Evolutionary conservation across 2,888 invertebrate species (phyloP).

Genomic region (Hedya salicella): DNA sequence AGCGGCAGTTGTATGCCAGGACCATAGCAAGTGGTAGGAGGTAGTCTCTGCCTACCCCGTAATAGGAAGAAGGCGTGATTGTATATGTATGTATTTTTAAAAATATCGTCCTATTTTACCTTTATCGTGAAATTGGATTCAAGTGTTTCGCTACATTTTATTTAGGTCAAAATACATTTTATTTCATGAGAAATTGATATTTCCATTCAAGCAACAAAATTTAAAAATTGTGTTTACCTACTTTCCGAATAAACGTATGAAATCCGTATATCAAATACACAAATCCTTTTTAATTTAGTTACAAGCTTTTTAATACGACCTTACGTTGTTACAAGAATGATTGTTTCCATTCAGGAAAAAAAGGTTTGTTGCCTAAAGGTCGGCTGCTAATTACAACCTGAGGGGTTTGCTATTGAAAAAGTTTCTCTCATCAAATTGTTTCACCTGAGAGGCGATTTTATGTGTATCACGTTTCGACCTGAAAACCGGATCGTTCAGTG

Average conservation of each 20-base stretch:
- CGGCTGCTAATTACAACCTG: slow-evolving; percentile 28
- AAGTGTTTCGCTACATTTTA: background rate
- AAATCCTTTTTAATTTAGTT: slow-evolving; percentile 28
- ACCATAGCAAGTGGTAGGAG: too few species aligned
- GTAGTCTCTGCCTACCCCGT: too few species aligned
- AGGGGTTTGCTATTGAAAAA: slow-evolving; percentile 24
- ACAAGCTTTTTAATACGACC: slow-evolving; percentile 13
- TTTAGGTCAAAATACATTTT: background rate
- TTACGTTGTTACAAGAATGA: slow-evolving; percentile 15
- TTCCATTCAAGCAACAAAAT: background rate
- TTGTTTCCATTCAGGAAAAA: slow-evolving; percentile 30
- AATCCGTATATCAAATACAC: slow-evolving; percentile 23
- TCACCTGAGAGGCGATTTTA: slow-evolving; percentile 16
- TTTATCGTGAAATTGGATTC: too few species aligned
- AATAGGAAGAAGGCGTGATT: too few species aligned
- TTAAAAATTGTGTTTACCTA: background rate
- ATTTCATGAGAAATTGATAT: background rate
- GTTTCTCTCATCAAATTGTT: slow-evolving; percentile 20
- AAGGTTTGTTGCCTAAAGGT: slow-evolving; percentile 20
- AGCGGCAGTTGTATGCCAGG: too few species aligned
- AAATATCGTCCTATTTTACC: too few species aligned
- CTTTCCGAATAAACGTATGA: background rate
- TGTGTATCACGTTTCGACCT: slow-evolving; percentile 16
- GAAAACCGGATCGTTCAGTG: slow-evolving; percentile 11
- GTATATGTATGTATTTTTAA: too few species aligned